Percentiles rank a stretch among this genome's conserved stretches.
Conservation (phyloP, 2,113 vertebrate genomes). For the Sula dactylatra region DNA sequence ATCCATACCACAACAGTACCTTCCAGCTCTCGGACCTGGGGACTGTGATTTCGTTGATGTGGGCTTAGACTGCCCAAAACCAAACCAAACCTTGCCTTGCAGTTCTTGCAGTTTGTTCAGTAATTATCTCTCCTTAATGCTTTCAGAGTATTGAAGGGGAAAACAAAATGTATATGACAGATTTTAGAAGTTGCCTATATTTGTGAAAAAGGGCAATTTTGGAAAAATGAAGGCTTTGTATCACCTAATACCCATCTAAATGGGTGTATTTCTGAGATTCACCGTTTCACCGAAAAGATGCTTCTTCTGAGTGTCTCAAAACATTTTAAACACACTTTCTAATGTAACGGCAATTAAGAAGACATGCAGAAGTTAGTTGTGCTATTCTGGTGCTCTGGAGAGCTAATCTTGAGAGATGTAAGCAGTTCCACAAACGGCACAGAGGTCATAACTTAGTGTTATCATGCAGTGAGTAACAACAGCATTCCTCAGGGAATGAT, state of each 20-base stretch:
- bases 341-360: not conserved
- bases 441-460: not conserved
- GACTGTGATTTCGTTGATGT: not conserved
- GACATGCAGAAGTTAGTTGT: not conserved
- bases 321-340: not conserved
- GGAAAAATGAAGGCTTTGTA: not conserved
- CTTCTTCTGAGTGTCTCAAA: not conserved
- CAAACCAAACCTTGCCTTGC: not conserved
- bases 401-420: not conserved
- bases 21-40: not conserved
- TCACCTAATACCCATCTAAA: not conserved
- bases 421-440: not conserved
- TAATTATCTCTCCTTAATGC: not conserved
- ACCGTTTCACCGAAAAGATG: not conserved
- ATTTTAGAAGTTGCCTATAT: not conserved
- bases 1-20: rapidly evolving
- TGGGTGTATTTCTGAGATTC: not conserved
- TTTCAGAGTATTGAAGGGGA: not conserved
- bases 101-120: not conserved
- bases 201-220: not conserved
- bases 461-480: not conserved
- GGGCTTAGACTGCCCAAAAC: not conserved
- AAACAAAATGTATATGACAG: not conserved
- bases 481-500: not conserved
- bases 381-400: not conserved